Conservation (phyloP, 2,888 invertebrate genomes). For the Callosobruchus maculatus region DNA sequence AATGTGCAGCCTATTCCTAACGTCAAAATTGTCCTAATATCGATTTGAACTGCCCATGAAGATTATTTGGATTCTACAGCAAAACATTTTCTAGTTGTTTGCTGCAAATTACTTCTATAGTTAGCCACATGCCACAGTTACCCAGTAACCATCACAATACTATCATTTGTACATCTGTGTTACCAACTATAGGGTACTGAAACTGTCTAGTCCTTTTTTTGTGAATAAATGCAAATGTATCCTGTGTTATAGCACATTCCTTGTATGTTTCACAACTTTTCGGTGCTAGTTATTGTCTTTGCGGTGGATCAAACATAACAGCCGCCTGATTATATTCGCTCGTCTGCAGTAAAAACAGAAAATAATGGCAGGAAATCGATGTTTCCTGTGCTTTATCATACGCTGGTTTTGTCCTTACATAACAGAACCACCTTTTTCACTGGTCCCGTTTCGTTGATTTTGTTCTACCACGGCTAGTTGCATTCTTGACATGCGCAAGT, state of each 20-base stretch:
- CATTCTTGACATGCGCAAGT: background rate
- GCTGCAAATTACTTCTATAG: too few relatives aligned
- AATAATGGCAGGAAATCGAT: background rate
- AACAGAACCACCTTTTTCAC: background rate
- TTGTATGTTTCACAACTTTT: background rate
- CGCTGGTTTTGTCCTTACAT: background rate
- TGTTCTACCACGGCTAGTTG: background rate
- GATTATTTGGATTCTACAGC: too few relatives aligned
- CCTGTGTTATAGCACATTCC: background rate
- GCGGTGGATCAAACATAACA: background rate
- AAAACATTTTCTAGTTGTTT: too few relatives aligned
- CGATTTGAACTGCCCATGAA: too few relatives aligned
- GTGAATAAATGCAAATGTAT: background rate
- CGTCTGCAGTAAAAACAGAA: background rate
- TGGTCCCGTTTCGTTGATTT: background rate
- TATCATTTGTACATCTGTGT: too few relatives aligned
- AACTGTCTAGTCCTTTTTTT: background rate
- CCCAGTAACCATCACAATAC: too few relatives aligned
- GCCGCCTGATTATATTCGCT: background rate
- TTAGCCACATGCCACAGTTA: too few relatives aligned
- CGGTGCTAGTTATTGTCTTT: background rate
- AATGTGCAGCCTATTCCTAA: too few relatives aligned
- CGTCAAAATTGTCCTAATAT: too few relatives aligned
- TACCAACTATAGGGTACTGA: background rate
- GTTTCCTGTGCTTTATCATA: background rate